Base-by-base conservation (phyloP, 2,888 invertebrate genomes). In the Megalurothrips usitatus region DNA sequence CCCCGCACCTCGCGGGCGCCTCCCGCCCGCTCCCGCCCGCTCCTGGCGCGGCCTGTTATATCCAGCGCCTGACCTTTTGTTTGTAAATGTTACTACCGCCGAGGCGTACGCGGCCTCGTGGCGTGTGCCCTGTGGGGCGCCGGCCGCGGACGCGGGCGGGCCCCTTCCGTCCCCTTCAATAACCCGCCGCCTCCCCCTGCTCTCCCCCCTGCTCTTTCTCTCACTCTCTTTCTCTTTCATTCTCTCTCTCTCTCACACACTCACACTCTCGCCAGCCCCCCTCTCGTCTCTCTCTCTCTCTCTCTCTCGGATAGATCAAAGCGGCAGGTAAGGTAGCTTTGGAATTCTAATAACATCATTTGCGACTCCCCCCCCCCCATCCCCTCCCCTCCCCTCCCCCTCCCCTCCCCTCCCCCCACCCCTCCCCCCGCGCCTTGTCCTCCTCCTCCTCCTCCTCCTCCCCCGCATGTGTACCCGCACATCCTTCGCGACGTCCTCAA, bases 241-340 rank as follows among this genome's bases (percentile, higher is more conserved):
- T 81, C 78, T 34, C 79, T 52, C 34, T 48, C 79, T 80, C 81
- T 28, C 75, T 81, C 78, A 82, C 81, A 81, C 80, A 81, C 80
- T 79, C 79, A 4, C 34, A 4, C 34, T 43, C 34, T 43, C 34
- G 79, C 79, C n/a, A n/a, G n/a, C 78, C 80, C 14, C 81, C 81
- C 58, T 80, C 81, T 63, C 58, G n/a, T 79, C 75, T 81, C 80
- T 58, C n/a, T 26, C 48, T 58, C 81, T 81, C 68, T 58, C 80
- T 79, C 78, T 82, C 83, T 82, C 83, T 81, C 17, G 48, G 79
- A 81, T 79, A 47, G 68, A 43, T 43, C 34, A 43, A 43, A 43
- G 34, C 34, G 34, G 34, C 34, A 43, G 34, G 34, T 43, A 43
- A 43, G 34, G 34, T 43, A 6, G 34, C 34, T 43, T 43, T 43